Conservation (phyloP, 2,888 invertebrate genomes). For the Epicampocera succincta region DNA sequence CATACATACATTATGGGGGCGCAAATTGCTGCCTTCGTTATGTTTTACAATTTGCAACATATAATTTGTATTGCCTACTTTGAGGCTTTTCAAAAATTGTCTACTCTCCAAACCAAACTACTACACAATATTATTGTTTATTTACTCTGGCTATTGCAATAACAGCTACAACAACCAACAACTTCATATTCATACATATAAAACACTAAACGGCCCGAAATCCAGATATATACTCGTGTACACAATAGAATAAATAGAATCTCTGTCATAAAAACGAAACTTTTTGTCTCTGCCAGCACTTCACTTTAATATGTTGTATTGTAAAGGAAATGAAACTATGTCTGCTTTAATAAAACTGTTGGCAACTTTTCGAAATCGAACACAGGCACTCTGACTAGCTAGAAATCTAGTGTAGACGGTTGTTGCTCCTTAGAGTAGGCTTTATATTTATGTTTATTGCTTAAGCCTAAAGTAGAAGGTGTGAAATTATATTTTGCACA, state of each 20-base stretch:
- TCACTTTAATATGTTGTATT: constrained; percentile 11
- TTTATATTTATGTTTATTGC: constrained; percentile 60
- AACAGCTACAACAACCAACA: constrained; percentile 10
- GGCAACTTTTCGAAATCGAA: constrained; percentile 48
- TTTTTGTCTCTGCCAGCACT: constrained; percentile 26
- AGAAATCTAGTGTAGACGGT: constrained; percentile 13
- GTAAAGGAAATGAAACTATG: constrained; percentile 57
- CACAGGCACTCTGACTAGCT: neutral
- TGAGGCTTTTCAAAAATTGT: constrained; percentile 46
- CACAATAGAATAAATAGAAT: constrained; percentile 20
- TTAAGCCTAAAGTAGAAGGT: constrained; percentile 58
- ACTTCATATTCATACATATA: neutral
- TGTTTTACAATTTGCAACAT: constrained; percentile 30
- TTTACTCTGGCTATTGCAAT: constrained; percentile 31
- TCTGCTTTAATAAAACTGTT: constrained; percentile 43
- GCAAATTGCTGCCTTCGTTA: constrained; percentile 12
- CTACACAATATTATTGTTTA: constrained; percentile 54
- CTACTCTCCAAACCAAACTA: constrained; percentile 4
- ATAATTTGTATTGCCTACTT: constrained; percentile 63
- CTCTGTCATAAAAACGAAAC: constrained; percentile 19
- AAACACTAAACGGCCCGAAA: constrained; percentile 2
- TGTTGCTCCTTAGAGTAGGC: constrained; percentile 59
- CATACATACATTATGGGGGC: constrained; percentile 22
- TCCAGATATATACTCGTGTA: constrained; percentile 2
- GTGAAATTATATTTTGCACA: constrained; percentile 39